These are phyloP conservation scores for Clarias macrocephalus DNA, from an alignment of 2,113 vertebrate genomes.

Conservation along the genomic window DNA sequence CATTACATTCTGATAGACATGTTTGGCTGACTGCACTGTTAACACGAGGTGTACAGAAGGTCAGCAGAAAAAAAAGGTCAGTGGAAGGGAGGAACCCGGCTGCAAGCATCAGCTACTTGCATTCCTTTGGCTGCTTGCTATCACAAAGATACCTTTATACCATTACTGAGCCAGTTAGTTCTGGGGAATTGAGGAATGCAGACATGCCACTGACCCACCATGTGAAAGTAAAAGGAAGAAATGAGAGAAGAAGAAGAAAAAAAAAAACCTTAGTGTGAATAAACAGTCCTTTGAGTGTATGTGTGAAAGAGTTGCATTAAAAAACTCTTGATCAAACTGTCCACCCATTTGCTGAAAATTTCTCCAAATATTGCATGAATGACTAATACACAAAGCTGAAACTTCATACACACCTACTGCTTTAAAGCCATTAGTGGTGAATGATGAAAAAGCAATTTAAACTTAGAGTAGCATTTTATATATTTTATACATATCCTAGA, in stretches of 20 bases:
- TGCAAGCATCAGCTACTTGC: conserved; percentile 37
- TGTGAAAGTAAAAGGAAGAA: conserved; percentile 40
- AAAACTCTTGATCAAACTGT: conserved; percentile 28
- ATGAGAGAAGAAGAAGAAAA: conserved; percentile 15
- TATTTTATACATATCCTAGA: background rate
- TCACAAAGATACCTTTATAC: conserved; percentile 65
- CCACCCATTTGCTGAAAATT: background rate
- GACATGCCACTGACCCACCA: conserved; percentile 47
- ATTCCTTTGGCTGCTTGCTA: conserved; percentile 40
- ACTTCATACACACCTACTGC: background rate
- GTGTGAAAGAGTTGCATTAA: conserved; percentile 21
- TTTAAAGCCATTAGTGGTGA: background rate
- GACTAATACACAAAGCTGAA: background rate
- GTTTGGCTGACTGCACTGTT: conserved; percentile 50
- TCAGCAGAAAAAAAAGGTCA: conserved; percentile 12
- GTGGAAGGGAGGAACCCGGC: conserved; percentile 25
- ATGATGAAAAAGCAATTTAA: background rate
- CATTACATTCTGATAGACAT: conserved; percentile 41
- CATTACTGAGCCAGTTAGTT: conserved; percentile 40
- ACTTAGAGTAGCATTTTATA: background rate
- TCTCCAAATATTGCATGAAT: background rate
- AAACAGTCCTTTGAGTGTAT: conserved; percentile 34
- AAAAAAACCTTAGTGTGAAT: conserved; percentile 38
- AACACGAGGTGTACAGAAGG: conserved; percentile 35
- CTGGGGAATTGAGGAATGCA: conserved; percentile 55